Conservation (phyloP, 2,888 invertebrate genomes). For the Fragum whitleyi region DNA sequence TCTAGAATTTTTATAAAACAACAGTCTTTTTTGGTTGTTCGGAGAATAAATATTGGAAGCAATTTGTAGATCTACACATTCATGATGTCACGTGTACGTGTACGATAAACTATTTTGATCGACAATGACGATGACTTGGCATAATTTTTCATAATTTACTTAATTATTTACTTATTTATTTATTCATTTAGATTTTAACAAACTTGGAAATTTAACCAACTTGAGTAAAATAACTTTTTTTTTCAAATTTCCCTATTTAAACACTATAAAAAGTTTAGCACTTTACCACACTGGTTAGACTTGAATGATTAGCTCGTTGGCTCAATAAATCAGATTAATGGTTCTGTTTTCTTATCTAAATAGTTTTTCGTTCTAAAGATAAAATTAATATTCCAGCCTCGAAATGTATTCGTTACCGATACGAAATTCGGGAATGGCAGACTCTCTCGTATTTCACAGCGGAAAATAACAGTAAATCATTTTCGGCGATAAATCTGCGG, state of each 20-base stretch:
- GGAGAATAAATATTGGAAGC: no score
- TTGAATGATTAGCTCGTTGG: conserved; percentile 18
- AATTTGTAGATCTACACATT: no score
- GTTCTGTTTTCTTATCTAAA: conserved; percentile 22
- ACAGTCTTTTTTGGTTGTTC: no score
- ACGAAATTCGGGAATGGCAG: conserved; percentile 4
- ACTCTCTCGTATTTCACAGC: conserved; percentile 4
- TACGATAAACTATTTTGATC: no score
- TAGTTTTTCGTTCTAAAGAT: conserved; percentile 27
- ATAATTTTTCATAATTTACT: no score
- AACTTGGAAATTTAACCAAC: no score
- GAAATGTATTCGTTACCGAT: conserved; percentile 20
- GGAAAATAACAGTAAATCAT: conserved; percentile 21
- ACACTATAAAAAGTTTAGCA: neutral
- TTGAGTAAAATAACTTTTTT: no score
- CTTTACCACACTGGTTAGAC: neutral
- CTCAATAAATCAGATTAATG: conserved; percentile 20
- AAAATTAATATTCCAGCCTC: conserved; percentile 29
- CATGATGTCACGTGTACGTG: no score
- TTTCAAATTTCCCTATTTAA: neutral
- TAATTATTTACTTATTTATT: no score
- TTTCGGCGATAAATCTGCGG: neutral
- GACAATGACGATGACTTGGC: no score
- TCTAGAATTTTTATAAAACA: no score
- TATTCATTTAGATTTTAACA: no score